These are phyloP conservation scores for Probosciger aterrimus DNA, from an alignment of 2,113 vertebrate species.

Conservation along the genomic window DNA sequence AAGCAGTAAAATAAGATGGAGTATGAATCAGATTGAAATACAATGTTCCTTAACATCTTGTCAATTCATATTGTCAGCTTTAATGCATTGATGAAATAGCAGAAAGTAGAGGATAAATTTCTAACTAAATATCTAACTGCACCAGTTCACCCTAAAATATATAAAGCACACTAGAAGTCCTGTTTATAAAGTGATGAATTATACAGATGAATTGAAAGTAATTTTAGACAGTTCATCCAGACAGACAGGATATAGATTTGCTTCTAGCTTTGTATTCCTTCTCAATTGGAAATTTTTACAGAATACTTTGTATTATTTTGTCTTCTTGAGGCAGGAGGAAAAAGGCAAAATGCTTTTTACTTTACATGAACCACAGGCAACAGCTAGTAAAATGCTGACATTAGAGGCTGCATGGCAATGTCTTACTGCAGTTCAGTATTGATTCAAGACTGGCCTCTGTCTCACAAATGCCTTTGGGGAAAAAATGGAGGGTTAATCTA, in stretches of 20 bases:
- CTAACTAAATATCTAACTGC: neutral
- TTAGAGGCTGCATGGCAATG: neutral
- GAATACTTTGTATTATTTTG: neutral
- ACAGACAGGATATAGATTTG: neutral
- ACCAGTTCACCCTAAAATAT: neutral
- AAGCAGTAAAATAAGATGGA: neutral
- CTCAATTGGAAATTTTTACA: neutral
- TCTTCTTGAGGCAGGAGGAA: neutral
- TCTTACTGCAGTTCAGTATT: neutral
- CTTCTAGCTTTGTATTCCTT: neutral
- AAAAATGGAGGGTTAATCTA: neutral
- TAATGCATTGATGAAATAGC: neutral
- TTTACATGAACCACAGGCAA: neutral
- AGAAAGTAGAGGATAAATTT: neutral
- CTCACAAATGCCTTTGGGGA: neutral
- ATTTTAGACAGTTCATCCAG: neutral
- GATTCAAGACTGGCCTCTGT: neutral
- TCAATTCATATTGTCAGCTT: neutral
- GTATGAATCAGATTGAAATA: neutral
- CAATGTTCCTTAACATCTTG: neutral
- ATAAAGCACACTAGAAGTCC: neutral
- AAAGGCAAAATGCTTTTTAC: neutral
- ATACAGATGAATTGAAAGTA: neutral
- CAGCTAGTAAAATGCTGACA: neutral
- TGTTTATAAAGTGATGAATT: neutral